phyloP scores from a whole-genome alignment of 2,888 invertebrate genomes.

The Sarcophaga caerulescens region DNA sequence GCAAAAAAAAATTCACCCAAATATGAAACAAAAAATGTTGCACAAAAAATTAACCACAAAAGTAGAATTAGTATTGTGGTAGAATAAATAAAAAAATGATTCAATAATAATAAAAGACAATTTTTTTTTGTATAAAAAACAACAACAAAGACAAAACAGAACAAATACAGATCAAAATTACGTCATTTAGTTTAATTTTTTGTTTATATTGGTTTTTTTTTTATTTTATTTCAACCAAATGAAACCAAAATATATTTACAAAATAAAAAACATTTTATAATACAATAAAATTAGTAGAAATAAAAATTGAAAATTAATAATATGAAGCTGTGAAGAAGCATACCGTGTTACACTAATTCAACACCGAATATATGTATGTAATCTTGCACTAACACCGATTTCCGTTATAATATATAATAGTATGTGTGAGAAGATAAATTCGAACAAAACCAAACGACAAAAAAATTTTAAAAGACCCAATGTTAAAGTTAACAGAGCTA shows the following conservation, averaged over 20 bases:
- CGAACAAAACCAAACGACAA: too few relatives aligned
- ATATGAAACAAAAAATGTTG: not conserved
- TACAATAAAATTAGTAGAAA: not conserved
- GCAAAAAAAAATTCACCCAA: not conserved
- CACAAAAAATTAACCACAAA: not conserved
- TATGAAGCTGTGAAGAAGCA: too few relatives aligned
- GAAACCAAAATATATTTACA: not conserved
- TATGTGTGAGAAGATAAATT: too few relatives aligned
- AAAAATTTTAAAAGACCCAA: too few relatives aligned
- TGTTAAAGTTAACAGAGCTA: too few relatives aligned
- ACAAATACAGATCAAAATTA: slow-evolving; percentile 36
- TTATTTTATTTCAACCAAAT: slow-evolving; percentile 31
- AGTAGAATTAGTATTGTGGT: not conserved
- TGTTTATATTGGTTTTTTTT: not conserved
- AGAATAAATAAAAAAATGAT: slow-evolving; percentile 32
- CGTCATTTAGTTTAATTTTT: slow-evolving; percentile 36
- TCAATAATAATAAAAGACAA: slow-evolving; percentile 34
- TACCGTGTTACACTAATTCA: too few relatives aligned
- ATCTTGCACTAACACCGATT: too few relatives aligned
- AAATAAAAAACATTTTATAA: not conserved
- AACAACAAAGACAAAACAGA: slow-evolving; percentile 17
- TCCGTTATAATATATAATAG: too few relatives aligned
- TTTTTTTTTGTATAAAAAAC: not conserved
- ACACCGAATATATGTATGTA: too few relatives aligned
- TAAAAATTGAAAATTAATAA: not conserved